Base-by-base conservation (phyloP, 1,140 invertebrate species). In the Drosophila mauritiana region DNA sequence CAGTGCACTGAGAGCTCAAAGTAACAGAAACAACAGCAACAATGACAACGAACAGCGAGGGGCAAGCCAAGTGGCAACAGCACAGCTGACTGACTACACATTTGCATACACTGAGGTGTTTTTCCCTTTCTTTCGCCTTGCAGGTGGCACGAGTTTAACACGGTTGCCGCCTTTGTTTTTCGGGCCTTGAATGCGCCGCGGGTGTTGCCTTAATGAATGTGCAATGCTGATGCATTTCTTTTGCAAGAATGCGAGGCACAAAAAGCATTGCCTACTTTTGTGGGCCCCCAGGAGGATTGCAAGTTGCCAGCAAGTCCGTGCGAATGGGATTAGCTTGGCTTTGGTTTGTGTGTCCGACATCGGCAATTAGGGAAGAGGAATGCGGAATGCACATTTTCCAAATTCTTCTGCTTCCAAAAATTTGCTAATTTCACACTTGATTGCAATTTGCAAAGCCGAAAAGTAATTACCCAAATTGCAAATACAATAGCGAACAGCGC, bases 151-250 rank as follows among this genome's bases (percentile, higher is more conserved):
- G 58, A 58, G 51, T 57, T 70, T 67, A 78, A 68, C 57, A 70
- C 31, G 25, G 15, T 64, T 53, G 48, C 43, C 40, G 64, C 65
- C 59, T 88, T 73, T 79, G 75, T 65, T 72, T 82, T 56, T 55
- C 20, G 65, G 48, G 65, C 57, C 74, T 67, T 79, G 73, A 68
- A 67, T 42, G 36, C 49, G 82, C 82, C 82, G 68, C 74, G 58
- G 82, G 82, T 54, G 69, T 68, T 42, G 54, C 80, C 86, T 86
- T 85, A 82, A 85, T 86, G 78, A 86, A 85, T 68, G 67, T 67
- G 76, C 51, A 37, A 51, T 42, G 46, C 40, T 58, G 59, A 75
- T 76, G 73, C 73, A 68, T 58, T 68, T 54, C 73, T 76, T 76
- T 76, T 49, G 55, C 51, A 20, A 49, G 7, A 52, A 45, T 39